Base-by-base conservation (phyloP, 1,140 invertebrate species). In the Drosophila nannoptera region DNA sequence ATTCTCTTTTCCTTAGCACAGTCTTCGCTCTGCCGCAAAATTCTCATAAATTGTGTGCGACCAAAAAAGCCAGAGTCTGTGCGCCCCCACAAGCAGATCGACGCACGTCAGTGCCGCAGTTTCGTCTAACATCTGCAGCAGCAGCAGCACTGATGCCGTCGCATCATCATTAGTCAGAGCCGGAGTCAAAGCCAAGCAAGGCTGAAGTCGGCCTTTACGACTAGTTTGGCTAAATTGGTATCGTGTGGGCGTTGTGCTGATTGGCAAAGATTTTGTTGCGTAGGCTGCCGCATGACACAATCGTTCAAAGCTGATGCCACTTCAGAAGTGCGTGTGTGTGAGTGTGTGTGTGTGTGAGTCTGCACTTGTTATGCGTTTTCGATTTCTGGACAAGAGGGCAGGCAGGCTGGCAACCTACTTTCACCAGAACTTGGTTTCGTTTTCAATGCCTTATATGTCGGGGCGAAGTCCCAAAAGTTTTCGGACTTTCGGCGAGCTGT, bases 311-410 rank as follows among this genome's bases (percentile, higher is more conserved):
- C 11, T 46, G 60, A 69, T 43, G 46, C 22, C 59, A 50, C 61
- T 61, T 64, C 43, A 64, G n/a, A n/a, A n/a, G n/a, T n/a, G n/a
- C 50, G 50, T 73, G 70, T 45, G 50, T 65, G 8, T 40, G 11
- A 4, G 33, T 40, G 0, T 71, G 52, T 71, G 43, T 40, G 43
- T 55, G 60, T 55, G 48, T 43, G 50, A 73, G 50, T 67, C n/a
- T 76, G 80, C 80, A 86, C 80, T 84, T 84, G 80, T 70, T 70
- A 80, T 83, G 80, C 80, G 76, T 84, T 84, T 75, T 78, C 70
- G 58, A 14, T 77, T 77, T 77, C 38, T 59, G 63, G 63, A 53
- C 56, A 54, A 48, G 58, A 72, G 73, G 60, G 45, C 73, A 76
- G 55, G 43, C 50, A 48, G 38, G 58, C 67, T 64, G 60, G 45